Base-by-base conservation (phyloP, 2,113 vertebrate species). In the Colossoma macropomum region DNA sequence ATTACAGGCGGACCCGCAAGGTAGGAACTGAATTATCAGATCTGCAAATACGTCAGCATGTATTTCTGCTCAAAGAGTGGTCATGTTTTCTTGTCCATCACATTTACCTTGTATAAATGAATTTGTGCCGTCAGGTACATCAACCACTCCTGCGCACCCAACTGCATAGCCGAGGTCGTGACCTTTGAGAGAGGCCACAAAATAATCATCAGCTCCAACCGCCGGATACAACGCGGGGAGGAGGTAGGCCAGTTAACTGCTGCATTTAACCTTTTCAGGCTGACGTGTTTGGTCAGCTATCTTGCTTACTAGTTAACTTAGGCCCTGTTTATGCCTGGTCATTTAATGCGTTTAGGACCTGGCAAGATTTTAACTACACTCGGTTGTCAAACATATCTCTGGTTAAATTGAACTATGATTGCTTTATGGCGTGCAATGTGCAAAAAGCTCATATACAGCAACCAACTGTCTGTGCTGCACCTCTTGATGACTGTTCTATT, bases 171-270 rank as follows among this genome's bases (percentile, higher is more conserved):
- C 0, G 98, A 99, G 89, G 96, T 96, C 88, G 98, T 99, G 50
- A 97, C 95, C 0, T 97, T 99, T 71, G 98, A 99, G 92, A 95
- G 95, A 90, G 98, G 96, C 89, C 96, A 98, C 94, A 99, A 97
- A 87, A 99, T 99, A 68, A 97, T 99, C 93, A 99, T 99, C 88
- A 99, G 96, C 95, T 98, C 98, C 90, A 98, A 92, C 87, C 93
- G 98, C 73, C 95, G 97, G 84, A 99, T 99, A 89, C 97, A 98
- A 93, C 97, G 97, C 75, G 98, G 98, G 89, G 98, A 99, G 82
- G 98, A 99, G 97, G 98, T 99, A 89, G 77, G 77, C 11, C 34
- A 8, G 17, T 69, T 13, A 4, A 3, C 28, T 21, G 11, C 0
- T 0, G 0, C 3, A 11, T 28, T 38, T 38, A 38, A 38, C 34